Evolutionary conservation across 2,797 vertebrate genomes (phyloP), one percentile per base, ranked within the genome.

Genomic region (Setipinna tenuifilis): DNA sequence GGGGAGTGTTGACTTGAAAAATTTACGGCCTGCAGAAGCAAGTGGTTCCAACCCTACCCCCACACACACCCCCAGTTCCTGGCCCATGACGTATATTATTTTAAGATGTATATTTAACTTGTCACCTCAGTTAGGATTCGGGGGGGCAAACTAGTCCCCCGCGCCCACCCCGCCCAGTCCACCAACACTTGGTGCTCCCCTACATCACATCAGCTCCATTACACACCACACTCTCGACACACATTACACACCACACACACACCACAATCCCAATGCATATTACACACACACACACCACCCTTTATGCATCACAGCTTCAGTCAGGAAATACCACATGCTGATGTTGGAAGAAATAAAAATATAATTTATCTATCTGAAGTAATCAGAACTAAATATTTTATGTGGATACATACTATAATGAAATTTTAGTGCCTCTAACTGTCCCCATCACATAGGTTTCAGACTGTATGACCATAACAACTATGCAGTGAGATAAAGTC

Each of bases 1-100:
- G 58, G 28, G 85, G 83, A 44, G 83, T 54, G 50, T 83, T 88
- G 85, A 82, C 86, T 88, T 46, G 88, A 83, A 86, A 85, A 84
- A 94, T 94, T 91, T 93, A 94, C 90, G 87, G 85, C 88, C 89
- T 92, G 91, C 90, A 83, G 75, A 84, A 87, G 85, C 88, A 88
- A 90, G 93, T 91, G 92, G 87, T 89, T 93, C 91, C 90, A 81
- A 68, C 84, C 59, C 16, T 75, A 84, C 83, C 82, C n/a, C 21
- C 7, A 23, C 59, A 61, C 58, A 61, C 59, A n/a, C 59, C 17
- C 59, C 17, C 59, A n/a, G 19, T 11, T 23, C 61, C 61, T 23
- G 2, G 2, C n/a, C 21, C 78, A 83, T 89, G 86, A 88, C 83
- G 83, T 19, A 82, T 48, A 85, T 86, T 31, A 88, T 91, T 86